Base-by-base conservation (phyloP, 2,797 vertebrate genomes). In the Cossypha polioptera region DNA sequence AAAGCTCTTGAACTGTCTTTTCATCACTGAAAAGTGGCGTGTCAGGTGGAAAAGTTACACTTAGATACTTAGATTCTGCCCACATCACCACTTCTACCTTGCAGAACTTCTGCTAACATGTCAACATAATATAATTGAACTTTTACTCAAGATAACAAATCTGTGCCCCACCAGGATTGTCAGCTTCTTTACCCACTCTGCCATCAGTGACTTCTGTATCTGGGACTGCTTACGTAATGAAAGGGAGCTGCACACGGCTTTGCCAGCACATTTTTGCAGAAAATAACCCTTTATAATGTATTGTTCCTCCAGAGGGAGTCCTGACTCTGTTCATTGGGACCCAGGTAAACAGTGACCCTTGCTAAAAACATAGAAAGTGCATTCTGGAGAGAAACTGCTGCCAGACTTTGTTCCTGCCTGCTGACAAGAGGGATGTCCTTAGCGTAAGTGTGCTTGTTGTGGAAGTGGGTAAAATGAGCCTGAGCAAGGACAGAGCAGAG, bases 91-190 rank as follows among this genome's bases (percentile, higher is more conserved):
- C 21, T 35, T 57, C 65, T 48, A 76, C 63, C 75, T 93, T 17
- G 0, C 1, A 88, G 80, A 90, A 86, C 69, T 83, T 63, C 57
- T 94, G 89, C 87, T 88, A 67, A 47, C 4, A 11, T 59, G 53
- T 40, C 90, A 76, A 54, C 45, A 6, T 47, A n/a, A 57, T 83
- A 9, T 33, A 54, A 40, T 25, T 94, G 93, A 92, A 86, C 91
- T 95, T 94, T 94, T 94, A 62, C 88, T 95, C 69, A 86, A 90
- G 94, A 55, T 91, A 94, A 85, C 16, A 13, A 77, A 88, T 83
- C 54, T 0, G 1, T 28, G 19, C 35, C 47, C 68, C 50, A 47
- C 45, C 28, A 40, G 40, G 26, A 31, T 1, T 38, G 48, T 62
- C 20, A 10, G 20, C 40, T 73, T 59, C 67, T 87, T 83, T 43